Percentiles rank a stretch among this genome's conserved stretches.
Evolutionary conservation across 2,797 vertebrate species (phyloP).

Genomic region (Jordanella pulchra): DNA sequence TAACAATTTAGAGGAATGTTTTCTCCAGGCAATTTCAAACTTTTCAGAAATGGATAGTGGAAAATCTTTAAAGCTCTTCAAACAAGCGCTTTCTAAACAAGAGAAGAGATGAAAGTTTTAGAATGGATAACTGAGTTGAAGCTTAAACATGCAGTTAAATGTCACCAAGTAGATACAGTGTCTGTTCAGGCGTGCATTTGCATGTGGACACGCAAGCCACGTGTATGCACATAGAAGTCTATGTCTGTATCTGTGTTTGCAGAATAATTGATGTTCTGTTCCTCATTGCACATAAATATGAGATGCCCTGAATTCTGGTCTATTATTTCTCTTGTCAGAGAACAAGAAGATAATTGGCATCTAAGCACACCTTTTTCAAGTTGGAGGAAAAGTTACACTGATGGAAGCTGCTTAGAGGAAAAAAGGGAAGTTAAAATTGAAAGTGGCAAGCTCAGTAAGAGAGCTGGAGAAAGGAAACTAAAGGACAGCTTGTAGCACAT

Average conservation of each 20-base stretch:
- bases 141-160: constrained; percentile 2
- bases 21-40: constrained; percentile 2
- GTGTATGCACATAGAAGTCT: constrained; percentile 19
- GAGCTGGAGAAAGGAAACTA: constrained; percentile 7
- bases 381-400: constrained; percentile 11
- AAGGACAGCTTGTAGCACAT: constrained; percentile 34
- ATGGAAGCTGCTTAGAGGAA: neutral
- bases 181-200: constrained; percentile 12
- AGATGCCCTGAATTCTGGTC: constrained; percentile 49
- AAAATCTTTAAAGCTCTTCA: constrained; percentile 31
- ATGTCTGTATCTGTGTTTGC: constrained; percentile 32
- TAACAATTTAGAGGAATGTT: constrained; percentile 18
- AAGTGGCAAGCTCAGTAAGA: constrained; percentile 13
- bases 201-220: constrained; percentile 1
- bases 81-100: neutral
- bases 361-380: constrained; percentile 38
- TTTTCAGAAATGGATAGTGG: constrained; percentile 12
- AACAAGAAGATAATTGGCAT: constrained; percentile 53
- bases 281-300: constrained; percentile 56
- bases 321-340: constrained; percentile 48
- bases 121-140: neutral
- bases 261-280: constrained; percentile 64
- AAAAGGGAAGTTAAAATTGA: neutral
- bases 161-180: neutral
- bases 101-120: neutral